Base-by-base conservation (phyloP, 1,140 invertebrate species). In the Hesperophylax magnus region DNA sequence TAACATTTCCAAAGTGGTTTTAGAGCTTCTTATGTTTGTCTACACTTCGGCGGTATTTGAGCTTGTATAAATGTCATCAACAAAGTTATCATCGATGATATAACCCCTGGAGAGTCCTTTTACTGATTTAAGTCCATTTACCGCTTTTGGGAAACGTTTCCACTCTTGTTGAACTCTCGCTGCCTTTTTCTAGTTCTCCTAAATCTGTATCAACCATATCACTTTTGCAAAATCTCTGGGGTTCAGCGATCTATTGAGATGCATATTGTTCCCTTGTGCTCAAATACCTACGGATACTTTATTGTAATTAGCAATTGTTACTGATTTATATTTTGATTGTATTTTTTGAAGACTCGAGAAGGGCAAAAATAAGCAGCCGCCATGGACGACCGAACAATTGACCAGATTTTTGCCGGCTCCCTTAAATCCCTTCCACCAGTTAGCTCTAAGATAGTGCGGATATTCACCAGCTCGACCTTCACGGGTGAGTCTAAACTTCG, bases 381-480 rank as follows among this genome's bases (percentile, higher is more conserved):
- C n/a, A 98, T 98, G 96, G 97, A 98, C 87, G 97, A 98, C 87
- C 91, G 94, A 77, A 96, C 95, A 0, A 94, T 98, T 24, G 96
- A 98, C 87, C 92, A 95, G 63, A 98, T 99, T 83, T 98, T 99
- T 87, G 91, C 93, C 8, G 98, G 98, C 17, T 95, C 94, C 2
- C 90, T 99, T 82, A 95, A 97, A 85, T 94, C 95, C 53, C 89
- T 99, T 80, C 98, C 98, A 2, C 95, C 97, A 2, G 96, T 99
- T 39, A 98, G 97, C 88, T 99, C 98, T 0, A 99, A 99, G 92
- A 98, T 99, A 86, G 98, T 99, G 18, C 92, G 98, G 81, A 99
- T 99, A 85, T 99, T 99, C 87, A 99, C 98, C 17, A 98, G 97
- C 86, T 99, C 98, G 0, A 99, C 98, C 0, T 99, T 99, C 86